These are phyloP conservation scores for Sussaba pulchella DNA, from an alignment of 2,888 invertebrate species.

Conservation along the genomic window DNA sequence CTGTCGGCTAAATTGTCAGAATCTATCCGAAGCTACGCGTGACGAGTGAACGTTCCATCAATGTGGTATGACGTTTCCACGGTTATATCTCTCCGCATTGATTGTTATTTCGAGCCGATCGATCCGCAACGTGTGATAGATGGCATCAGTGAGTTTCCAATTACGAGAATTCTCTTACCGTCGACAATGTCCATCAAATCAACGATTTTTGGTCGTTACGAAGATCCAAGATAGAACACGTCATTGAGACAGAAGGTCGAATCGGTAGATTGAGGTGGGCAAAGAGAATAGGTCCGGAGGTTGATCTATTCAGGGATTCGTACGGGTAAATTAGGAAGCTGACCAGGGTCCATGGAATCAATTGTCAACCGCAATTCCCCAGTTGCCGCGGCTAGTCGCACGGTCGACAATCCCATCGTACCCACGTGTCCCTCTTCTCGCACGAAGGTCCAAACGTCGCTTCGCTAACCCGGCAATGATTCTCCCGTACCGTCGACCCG, in stretches of 20 bases:
- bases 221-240: background rate
- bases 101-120: constrained; percentile 13
- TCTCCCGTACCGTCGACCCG: constrained; percentile 39
- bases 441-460: constrained; percentile 36
- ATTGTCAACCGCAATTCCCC: constrained; percentile 78
- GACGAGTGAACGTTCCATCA: constrained; percentile 2
- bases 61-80: background rate
- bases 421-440: no score
- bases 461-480: constrained; percentile 54
- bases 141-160: constrained; percentile 20
- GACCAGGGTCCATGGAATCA: constrained; percentile 72
- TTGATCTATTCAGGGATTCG: constrained; percentile 67
- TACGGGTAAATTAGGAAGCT: constrained; percentile 70
- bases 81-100: background rate
- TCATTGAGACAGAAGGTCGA: constrained; percentile 30
- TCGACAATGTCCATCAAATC: background rate
- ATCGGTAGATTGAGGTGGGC: constrained; percentile 59
- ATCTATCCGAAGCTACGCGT: constrained; percentile 13
- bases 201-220: background rate
- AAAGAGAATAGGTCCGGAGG: constrained; percentile 41
- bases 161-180: constrained; percentile 8
- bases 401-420: constrained; percentile 25
- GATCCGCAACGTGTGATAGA: constrained; percentile 32
- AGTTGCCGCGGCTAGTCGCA: constrained; percentile 60
- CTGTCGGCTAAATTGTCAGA: background rate